Conservation (phyloP, 2,797 vertebrate genomes). For the Salarias fasciatus region DNA sequence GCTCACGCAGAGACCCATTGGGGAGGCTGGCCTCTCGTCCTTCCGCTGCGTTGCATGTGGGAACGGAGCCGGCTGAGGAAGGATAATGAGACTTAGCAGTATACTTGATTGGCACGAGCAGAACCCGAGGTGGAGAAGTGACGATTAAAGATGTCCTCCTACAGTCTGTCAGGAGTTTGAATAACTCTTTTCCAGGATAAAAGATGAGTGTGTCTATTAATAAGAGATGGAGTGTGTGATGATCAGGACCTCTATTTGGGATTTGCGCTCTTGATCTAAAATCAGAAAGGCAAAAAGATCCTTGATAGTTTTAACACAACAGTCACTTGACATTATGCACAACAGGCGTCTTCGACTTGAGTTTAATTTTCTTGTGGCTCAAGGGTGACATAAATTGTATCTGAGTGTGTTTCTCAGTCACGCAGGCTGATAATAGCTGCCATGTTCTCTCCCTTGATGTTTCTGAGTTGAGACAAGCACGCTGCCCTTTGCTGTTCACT, state of each 20-base stretch:
- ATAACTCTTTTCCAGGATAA: slow-evolving; percentile 27
- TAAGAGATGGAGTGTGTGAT: not conserved
- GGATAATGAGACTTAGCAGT: slow-evolving; percentile 64
- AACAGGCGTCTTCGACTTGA: slow-evolving; percentile 21
- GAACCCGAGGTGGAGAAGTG: slow-evolving; percentile 51
- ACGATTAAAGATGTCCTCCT: slow-evolving; percentile 57
- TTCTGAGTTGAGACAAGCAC: slow-evolving; percentile 25
- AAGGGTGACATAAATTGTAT: slow-evolving; percentile 22
- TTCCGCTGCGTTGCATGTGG: slow-evolving; percentile 43
- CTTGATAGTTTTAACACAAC: not conserved
- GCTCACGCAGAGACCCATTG: slow-evolving; percentile 54
- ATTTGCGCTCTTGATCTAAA: not conserved
- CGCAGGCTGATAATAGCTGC: slow-evolving; percentile 26
- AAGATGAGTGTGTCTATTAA: slow-evolving; percentile 11
- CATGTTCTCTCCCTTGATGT: slow-evolving; percentile 37
- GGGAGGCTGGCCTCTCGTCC: slow-evolving; percentile 51
- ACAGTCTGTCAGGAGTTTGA: slow-evolving; percentile 23
- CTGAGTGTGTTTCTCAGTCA: slow-evolving; percentile 29
- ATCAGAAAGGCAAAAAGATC: not conserved
- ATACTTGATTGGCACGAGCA: slow-evolving; percentile 59
- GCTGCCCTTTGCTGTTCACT: slow-evolving; percentile 30
- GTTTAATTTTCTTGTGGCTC: not conserved
- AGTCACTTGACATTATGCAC: slow-evolving; percentile 9
- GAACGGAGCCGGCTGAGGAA: slow-evolving; percentile 34
- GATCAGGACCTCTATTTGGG: not conserved